phyloP scores from a whole-genome alignment of 2,797 vertebrate species.

The Falco naumanni region DNA sequence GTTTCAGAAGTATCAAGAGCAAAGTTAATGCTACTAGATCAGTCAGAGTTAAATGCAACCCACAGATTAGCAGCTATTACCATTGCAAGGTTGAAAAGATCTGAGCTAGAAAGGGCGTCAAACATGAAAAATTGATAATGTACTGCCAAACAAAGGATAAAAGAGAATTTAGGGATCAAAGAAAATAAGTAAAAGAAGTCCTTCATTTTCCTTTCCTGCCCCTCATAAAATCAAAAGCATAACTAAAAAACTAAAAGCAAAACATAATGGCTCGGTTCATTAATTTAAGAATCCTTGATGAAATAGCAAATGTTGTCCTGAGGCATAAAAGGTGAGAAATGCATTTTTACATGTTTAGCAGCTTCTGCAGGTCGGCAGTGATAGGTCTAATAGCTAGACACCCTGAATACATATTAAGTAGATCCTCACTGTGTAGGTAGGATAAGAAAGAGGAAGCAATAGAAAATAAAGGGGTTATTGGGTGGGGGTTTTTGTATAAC shows the following conservation, averaged over 20 bases:
- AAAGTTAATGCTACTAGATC: not conserved
- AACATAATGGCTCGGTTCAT: not conserved
- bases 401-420: not conserved
- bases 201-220: not conserved
- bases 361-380: not conserved
- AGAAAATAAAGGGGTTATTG: not conserved
- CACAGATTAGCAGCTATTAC: not conserved
- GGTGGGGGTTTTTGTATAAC: not conserved
- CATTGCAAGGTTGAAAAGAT: not conserved
- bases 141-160: conserved; percentile 5
- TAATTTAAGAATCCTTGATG: not conserved
- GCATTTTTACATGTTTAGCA: not conserved
- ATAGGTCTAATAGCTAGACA: not conserved
- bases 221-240: rapidly evolving
- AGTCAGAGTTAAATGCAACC: not conserved
- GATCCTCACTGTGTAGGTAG: not conserved
- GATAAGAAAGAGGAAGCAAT: not conserved
- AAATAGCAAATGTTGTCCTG: not conserved
- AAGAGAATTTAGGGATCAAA: not conserved
- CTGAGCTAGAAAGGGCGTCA: not conserved
- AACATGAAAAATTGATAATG: not conserved
- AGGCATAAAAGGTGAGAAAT: not conserved
- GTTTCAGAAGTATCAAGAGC: not conserved
- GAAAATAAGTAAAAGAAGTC: not conserved
- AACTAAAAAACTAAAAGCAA: not conserved